phyloP scores from a whole-genome alignment of 2,888 invertebrate species.

The Lordiphosa fenestrarum region DNA sequence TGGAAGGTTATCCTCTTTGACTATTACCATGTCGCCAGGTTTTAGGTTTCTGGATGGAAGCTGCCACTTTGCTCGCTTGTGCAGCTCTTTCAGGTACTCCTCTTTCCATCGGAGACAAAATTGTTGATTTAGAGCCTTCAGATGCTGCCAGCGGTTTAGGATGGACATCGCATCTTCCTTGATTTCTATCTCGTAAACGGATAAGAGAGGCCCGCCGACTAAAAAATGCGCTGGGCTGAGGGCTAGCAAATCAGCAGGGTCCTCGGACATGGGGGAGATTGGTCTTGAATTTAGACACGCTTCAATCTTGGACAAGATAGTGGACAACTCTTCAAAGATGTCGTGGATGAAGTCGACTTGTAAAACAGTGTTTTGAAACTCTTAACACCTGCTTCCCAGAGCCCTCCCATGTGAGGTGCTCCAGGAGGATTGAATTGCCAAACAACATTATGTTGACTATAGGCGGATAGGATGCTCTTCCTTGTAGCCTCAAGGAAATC shows the following conservation, averaged over 20 bases:
- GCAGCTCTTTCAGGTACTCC: slow-evolving; percentile 6
- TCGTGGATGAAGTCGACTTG: not conserved
- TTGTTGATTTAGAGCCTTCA: slow-evolving; percentile 11
- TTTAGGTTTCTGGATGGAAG: not conserved
- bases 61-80: not conserved
- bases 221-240: too few relatives aligned
- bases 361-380: too few relatives aligned
- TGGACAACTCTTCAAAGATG: not conserved
- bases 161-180: slow-evolving; percentile 1
- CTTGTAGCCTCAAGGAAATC: not conserved
- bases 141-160: slow-evolving; percentile 7
- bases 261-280: too few relatives aligned
- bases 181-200: not conserved
- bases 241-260: too few relatives aligned
- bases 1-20: not conserved
- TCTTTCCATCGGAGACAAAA: slow-evolving; percentile 18
- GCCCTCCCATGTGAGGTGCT: not conserved
- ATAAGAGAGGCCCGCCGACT: not conserved
- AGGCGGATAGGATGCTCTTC: not conserved
- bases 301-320: not conserved
- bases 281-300: not conserved
- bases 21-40: not conserved
- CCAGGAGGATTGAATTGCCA: not conserved
- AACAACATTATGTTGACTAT: not conserved
- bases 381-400: too few relatives aligned